Evolutionary conservation across 2,113 vertebrate species (phyloP).

Genomic region (Hippotragus niger): DNA sequence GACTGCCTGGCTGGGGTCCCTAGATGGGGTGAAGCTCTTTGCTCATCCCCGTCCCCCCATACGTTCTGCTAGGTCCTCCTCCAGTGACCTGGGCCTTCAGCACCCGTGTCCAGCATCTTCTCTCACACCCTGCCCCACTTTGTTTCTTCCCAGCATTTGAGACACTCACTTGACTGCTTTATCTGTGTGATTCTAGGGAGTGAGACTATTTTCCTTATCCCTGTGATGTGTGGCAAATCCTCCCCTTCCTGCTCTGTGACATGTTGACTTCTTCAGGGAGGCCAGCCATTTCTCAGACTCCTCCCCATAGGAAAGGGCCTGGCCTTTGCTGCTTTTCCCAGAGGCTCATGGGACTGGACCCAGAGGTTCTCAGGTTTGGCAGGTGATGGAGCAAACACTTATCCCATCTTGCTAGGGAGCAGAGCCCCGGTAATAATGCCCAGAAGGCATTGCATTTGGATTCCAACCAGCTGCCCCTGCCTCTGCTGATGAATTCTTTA

Average conservation of each 20-base stretch:
- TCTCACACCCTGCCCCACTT: background rate
- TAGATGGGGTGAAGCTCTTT: too few species aligned
- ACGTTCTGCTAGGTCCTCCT: background rate
- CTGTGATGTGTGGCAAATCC: background rate
- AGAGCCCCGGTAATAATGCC: background rate
- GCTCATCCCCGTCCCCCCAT: fast-evolving
- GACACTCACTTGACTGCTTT: background rate
- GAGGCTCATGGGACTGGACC: background rate
- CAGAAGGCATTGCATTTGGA: background rate
- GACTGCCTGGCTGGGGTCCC: background rate
- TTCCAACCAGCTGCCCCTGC: background rate
- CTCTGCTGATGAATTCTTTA: background rate
- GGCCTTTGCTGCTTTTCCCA: background rate
- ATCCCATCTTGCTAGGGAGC: background rate
- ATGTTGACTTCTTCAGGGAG: background rate
- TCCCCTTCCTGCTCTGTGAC: background rate
- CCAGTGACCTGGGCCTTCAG: background rate
- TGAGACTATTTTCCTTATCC: background rate
- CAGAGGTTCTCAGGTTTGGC: background rate
- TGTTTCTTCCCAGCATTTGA: background rate
- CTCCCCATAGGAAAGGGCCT: background rate
- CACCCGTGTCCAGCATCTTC: background rate
- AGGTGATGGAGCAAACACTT: background rate
- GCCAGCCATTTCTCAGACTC: background rate
- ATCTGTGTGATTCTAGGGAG: background rate